Evolutionary conservation across 2,888 invertebrate species (phyloP), one percentile per base, ranked within the genome.

Genomic region (Pyrocoelia pectoralis): DNA sequence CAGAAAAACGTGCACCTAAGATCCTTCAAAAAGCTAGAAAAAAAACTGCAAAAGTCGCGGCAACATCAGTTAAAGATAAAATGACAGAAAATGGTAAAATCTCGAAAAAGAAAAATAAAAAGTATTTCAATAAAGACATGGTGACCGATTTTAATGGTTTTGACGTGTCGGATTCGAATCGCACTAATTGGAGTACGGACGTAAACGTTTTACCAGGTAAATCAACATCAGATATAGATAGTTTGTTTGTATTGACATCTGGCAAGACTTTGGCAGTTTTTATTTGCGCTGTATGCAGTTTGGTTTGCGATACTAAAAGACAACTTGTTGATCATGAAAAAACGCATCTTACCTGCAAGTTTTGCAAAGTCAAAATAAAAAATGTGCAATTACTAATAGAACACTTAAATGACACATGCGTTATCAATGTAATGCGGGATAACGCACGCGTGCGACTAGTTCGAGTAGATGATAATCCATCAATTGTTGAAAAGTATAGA

Each of bases 261-360:
- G 18, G 18, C 2, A 43, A 43, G 15, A 43, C 14, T 43, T 15
- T 43, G 8, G 14, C 13, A 12, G 43, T 43, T 12, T 46, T 46
- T 46, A 46, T 46, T 17, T 46, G 46, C 15, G 17, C 46, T n/a
- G 18, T 17, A 5, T 46, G 46, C n/a, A 46, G 15, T 15, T 18
- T 46, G 17, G 46, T 46, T 17, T 46, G 46, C 8, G 46, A 46
- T 10, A 46, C 46, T 46, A 46, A 46, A 17, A 46, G 18, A 18
- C 15, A 17, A n/a, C 18, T 46, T 2, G 8, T 17, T 5, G n/a
- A 15, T 2, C 46, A 46, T 46, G 17, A 46, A 18, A 46, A n/a
- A 46, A 17, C 17, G 15, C 46, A 46, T 18, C 18, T 46, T 46
- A 17, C 46, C 1, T 46, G 46, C 17, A 46, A 15, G 15, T 46